phyloP scores from a whole-genome alignment of 2,888 invertebrate species.

The Dolichopus griseipennis region DNA sequence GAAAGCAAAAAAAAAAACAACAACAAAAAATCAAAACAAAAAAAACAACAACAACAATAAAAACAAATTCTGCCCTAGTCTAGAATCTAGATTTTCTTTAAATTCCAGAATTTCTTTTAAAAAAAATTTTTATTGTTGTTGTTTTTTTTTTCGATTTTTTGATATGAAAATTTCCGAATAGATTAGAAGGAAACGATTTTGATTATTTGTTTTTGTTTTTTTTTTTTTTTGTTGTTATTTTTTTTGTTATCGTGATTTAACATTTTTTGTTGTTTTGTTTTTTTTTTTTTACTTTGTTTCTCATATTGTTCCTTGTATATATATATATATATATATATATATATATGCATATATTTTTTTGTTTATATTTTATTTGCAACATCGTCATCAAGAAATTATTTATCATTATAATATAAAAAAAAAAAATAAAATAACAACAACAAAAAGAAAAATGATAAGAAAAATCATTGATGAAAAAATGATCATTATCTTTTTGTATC shows the following conservation, averaged over 20 bases:
- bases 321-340: too few species aligned
- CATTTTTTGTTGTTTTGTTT: too few species aligned
- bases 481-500: too few species aligned
- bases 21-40: not conserved
- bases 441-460: too few species aligned
- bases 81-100: not conserved
- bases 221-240: not conserved
- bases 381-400: too few species aligned
- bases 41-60: not conserved
- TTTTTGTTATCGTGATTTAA: not conserved
- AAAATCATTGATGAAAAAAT: too few species aligned
- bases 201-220: not conserved
- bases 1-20: not conserved
- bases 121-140: not conserved
- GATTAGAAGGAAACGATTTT: not conserved
- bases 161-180: not conserved
- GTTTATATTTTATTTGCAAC: too few species aligned
- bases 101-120: not conserved
- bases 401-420: too few species aligned
- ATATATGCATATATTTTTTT: too few species aligned
- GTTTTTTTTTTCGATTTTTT: not conserved
- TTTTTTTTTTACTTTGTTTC: too few species aligned
- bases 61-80: conserved; percentile 1
- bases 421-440: too few species aligned
- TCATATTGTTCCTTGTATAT: too few species aligned